Evolutionary conservation across 2,888 invertebrate genomes (phyloP).

Genomic region (Hylaea fasciaria): DNA sequence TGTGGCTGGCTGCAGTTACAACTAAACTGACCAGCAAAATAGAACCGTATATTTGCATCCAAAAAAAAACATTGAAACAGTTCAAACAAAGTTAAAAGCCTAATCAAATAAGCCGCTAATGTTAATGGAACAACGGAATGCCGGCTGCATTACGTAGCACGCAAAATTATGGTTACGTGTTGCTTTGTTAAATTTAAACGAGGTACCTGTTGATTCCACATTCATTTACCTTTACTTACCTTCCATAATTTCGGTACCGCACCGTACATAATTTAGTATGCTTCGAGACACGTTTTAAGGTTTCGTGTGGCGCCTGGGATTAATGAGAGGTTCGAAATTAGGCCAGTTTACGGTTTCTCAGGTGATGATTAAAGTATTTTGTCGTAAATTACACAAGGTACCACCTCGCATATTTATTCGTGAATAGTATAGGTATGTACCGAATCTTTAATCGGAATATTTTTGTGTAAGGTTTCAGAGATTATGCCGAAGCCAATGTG

Average conservation of each 20-base stretch:
- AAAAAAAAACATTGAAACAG: no score
- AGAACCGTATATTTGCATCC: no score
- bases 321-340: neutral
- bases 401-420: no score
- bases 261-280: constrained; percentile 7
- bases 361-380: no score
- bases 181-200: neutral
- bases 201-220: constrained; percentile 13
- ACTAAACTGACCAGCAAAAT: no score
- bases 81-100: neutral
- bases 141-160: no score
- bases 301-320: constrained; percentile 9
- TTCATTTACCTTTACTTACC: neutral
- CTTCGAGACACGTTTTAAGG: constrained; percentile 12
- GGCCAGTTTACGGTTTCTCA: no score
- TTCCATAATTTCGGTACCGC: neutral
- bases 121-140: neutral
- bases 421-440: no score
- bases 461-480: no score
- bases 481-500: no score
- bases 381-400: no score
- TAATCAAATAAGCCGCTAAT: neutral
- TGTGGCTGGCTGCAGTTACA: neutral
- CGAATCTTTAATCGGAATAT: no score
- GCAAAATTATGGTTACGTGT: neutral